Percentiles rank a stretch among this genome's conserved stretches.
These are phyloP conservation scores for Apodemia zela DNA, from an alignment of 2,888 invertebrate genomes.

Conservation along the genomic window DNA sequence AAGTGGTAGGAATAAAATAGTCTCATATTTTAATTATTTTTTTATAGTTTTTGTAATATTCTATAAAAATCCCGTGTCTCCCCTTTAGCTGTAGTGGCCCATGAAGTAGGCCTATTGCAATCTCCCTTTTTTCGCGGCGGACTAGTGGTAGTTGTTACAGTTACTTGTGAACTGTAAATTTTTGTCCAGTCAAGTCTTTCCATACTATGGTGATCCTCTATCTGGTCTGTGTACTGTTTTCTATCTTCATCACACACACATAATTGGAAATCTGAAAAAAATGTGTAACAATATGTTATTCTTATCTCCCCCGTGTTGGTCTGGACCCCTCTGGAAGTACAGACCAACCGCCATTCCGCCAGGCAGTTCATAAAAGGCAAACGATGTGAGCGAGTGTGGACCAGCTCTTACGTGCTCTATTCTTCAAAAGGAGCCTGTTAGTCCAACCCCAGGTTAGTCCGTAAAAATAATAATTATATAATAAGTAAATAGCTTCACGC, in stretches of 20 bases:
- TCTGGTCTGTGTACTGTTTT: neutral
- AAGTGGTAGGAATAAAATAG: no score
- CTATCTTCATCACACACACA: neutral
- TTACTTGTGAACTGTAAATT: neutral
- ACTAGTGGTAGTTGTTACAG: slow-evolving; percentile 45
- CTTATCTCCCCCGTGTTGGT: no score
- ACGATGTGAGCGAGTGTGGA: no score
- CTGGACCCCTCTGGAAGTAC: no score
- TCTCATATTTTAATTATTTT: neutral
- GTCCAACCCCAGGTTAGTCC: no score
- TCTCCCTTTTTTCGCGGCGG: slow-evolving; percentile 40
- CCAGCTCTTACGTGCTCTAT: no score
- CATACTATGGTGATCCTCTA: neutral
- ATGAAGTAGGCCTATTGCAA: slow-evolving; percentile 40
- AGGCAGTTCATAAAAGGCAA: no score
- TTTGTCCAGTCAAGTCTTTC: neutral
- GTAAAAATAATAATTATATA: no score
- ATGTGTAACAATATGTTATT: neutral
- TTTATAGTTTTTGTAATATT: slow-evolving; percentile 32
- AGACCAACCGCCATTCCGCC: no score
- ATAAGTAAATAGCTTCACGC: no score
- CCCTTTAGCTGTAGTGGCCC: slow-evolving; percentile 45
- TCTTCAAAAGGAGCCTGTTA: no score
- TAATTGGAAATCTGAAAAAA: neutral
- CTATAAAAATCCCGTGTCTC: slow-evolving; percentile 52